phyloP scores from a whole-genome alignment of 2,888 invertebrate species.

The Apantesis nais region DNA sequence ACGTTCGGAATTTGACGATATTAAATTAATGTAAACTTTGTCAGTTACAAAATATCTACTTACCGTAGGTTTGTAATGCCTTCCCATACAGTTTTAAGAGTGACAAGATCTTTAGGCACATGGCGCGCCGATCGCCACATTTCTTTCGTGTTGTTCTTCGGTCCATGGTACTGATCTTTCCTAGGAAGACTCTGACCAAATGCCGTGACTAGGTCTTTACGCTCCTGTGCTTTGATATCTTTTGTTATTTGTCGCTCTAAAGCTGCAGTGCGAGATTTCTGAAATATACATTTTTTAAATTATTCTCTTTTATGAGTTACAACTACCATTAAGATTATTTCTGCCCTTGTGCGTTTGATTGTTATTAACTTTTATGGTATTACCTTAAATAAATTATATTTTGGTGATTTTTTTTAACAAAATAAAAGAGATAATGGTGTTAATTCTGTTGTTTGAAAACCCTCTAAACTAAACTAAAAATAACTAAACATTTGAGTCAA shows the following conservation, averaged over 20 bases:
- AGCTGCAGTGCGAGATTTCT: conserved; percentile 66
- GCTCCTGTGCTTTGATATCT: conserved; percentile 79
- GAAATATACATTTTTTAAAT: conserved; percentile 9
- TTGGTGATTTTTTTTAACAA: no score
- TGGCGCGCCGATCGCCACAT: conserved; percentile 85
- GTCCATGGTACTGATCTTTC: conserved; percentile 76
- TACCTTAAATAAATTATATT: no score
- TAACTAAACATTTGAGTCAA: no score
- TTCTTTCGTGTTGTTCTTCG: conserved; percentile 78
- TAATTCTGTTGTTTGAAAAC: no score
- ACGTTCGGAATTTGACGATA: no score
- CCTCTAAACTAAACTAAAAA: no score
- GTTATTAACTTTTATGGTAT: neutral
- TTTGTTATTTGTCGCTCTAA: conserved; percentile 75
- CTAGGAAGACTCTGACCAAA: conserved; percentile 81
- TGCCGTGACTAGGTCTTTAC: conserved; percentile 65
- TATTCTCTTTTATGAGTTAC: no score
- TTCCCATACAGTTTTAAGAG: conserved; percentile 88
- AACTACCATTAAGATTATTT: no score
- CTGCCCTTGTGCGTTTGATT: neutral
- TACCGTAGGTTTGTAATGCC: conserved; percentile 87
- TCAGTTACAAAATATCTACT: conserved; percentile 10
- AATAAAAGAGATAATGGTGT: no score
- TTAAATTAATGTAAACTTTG: no score
- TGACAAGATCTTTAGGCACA: conserved; percentile 85